Evolutionary conservation across 2,113 vertebrate genomes (phyloP).

Genomic region (Cercopithecus mona): DNA sequence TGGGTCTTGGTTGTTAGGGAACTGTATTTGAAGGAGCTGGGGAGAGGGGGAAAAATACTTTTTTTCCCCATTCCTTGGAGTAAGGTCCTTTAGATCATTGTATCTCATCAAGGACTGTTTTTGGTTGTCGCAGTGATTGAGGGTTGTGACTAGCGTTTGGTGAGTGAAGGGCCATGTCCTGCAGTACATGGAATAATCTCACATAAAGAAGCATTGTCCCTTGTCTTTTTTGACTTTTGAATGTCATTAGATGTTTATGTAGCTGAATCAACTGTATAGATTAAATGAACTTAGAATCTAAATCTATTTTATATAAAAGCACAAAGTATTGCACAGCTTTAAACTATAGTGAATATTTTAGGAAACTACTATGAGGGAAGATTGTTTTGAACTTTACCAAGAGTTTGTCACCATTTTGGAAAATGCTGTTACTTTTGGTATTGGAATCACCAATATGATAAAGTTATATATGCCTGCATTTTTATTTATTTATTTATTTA

Average conservation of each 20-base stretch:
- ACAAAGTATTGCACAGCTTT: not conserved
- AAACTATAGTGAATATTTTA: not conserved
- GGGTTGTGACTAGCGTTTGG: not conserved
- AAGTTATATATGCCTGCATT: too few relatives aligned
- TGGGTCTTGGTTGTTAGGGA: not conserved
- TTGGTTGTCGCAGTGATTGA: not conserved
- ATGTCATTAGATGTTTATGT: not conserved
- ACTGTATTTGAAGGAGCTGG: not conserved
- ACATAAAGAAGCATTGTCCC: not conserved
- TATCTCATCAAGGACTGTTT: not conserved
- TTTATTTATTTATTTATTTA: too few relatives aligned
- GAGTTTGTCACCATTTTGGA: slow-evolving; percentile 20
- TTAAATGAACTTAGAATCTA: not conserved
- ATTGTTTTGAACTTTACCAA: slow-evolving; percentile 24
- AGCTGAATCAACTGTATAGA: slow-evolving; percentile 23
- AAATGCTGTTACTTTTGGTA: not conserved
- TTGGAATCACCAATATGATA: not conserved
- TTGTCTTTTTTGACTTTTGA: not conserved
- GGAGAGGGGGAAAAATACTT: not conserved
- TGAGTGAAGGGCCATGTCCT: not conserved
- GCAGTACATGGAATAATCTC: not conserved
- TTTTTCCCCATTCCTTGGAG: not conserved
- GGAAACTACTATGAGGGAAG: not conserved
- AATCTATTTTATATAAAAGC: not conserved
- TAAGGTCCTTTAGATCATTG: not conserved